Evolutionary conservation across 1,140 invertebrate species (phyloP), one percentile per base, ranked within the genome.

Genomic region (Thaumatotibia leucotreta): DNA sequence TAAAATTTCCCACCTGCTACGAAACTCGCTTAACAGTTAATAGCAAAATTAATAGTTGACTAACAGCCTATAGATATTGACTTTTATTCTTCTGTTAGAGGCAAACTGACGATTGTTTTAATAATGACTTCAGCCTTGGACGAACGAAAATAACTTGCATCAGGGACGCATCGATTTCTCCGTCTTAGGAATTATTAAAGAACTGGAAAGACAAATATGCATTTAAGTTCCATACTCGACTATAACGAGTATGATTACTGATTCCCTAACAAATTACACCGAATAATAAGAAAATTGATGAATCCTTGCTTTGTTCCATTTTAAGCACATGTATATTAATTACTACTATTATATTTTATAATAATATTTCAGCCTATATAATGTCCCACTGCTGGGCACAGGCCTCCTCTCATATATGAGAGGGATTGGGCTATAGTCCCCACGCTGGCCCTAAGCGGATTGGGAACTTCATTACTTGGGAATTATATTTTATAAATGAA

Each of bases 91-190:
- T 58, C 23, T 4, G 3, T 24, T 58, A 27, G 52, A 58, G 23
- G 50, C 22, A 24, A 54, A 29, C 52, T 58, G 52, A 27, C 52
- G 64, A 64, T 54, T 61, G 68, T 72, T 73, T 73, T 66, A 71
- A 73, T 66, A 72, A 68, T 68, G 61, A 58, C 66, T 58, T 24
- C 67, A 73, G 65, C 86, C 86, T 89, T 84, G 86, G 74, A 74
- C 65, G 73, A 81, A 80, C 80, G 74, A 77, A 87, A 86, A 89
- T 89, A 88, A 68, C 80, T 78, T 82, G 83, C 82, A 84, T 74
- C 72, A 80, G 70, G 77, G 74, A 64, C 75, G 73, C 73, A 86
- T 88, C 83, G 83, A 88, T 85, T 83, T 74, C 63, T 80, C 64
- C 68, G 72, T 83, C 76, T 80, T 80, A 61, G 73, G 73, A 80